Percentiles rank a stretch among this genome's conserved stretches.
These are phyloP conservation scores for Ericerus pela DNA, from an alignment of 1,140 invertebrate genomes.

Conservation along the genomic window DNA sequence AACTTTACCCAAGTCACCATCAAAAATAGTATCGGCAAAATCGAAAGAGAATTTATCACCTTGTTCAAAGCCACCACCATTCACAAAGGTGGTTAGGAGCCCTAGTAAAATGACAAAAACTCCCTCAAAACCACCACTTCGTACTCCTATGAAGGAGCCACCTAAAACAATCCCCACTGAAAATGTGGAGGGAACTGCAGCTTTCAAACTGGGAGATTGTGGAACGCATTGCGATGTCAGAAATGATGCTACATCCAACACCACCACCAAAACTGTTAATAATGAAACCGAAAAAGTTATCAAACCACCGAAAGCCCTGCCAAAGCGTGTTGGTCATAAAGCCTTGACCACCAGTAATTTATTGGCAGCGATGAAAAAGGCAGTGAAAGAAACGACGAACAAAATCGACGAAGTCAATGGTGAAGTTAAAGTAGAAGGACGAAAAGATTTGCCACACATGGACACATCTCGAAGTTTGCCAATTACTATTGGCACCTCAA, in stretches of 20 bases:
- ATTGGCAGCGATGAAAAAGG: background rate
- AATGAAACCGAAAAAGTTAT: background rate
- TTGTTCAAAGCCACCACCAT: no score
- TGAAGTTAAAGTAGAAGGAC: background rate
- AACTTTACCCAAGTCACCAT: background rate
- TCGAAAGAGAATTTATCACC: background rate
- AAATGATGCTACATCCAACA: no score
- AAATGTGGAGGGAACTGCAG: background rate
- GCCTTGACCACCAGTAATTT: background rate
- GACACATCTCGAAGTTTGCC: conserved; percentile 4
- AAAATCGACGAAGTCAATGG: background rate
- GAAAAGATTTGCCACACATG: background rate
- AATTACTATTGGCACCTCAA: background rate
- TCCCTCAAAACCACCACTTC: no score
- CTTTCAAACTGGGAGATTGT: no score
- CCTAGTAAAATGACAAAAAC: no score
- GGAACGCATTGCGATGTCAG: no score
- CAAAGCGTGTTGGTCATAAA: background rate
- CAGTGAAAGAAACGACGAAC: background rate
- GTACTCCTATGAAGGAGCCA: background rate
- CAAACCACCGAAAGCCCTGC: background rate
- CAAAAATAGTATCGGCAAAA: background rate
- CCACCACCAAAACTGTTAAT: background rate
- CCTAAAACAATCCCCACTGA: no score
- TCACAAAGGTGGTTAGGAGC: no score